Evolutionary conservation across 2,888 invertebrate genomes (phyloP), one percentile per base, ranked within the genome.

Genomic region (Eulithis testata): DNA sequence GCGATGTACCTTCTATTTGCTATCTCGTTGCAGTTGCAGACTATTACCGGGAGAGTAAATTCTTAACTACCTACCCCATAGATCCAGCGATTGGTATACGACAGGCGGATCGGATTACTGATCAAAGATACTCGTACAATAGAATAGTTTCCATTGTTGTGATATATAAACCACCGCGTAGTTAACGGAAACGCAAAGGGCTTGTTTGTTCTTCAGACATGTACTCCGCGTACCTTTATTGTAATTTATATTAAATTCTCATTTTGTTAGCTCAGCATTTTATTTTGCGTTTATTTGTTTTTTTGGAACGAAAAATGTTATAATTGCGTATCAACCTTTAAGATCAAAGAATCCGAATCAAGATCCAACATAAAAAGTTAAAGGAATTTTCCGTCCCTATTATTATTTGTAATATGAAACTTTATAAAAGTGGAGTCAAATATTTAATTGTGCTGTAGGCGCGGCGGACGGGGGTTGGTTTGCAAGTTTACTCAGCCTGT

Each of bases 1-100:
- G 84, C 83, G 78, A 77, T 77, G 82, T 73, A 66, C 40, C 40
- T 40, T 6, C 80, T 89, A 84, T 89, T 89, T 89, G 80, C 85
- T 76, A 76, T 81, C 81, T 83, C 81, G 81, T 83, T 80, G 80
- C 65, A 72, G 73, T 70, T 74, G 74, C 76, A 71, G 74, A 76
- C 75, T 78, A n/a, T n/a, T n/a, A 71, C 68, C 73, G 73, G 71
- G 72, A 75, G 73, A 73, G 75, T 73, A 76, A 77, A 80, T 78
- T 78, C 76, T 75, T 76, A 73, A 77, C 71, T 69, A 73, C 73
- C 75, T 69, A 73, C 73, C 75, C 73, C 69, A 66, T 76, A 75
- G 70, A 73, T 69, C 57, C 60, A 59, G 58, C 44, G 53, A 49
- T 59, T 54, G 56, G 49, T 65, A 65, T 56, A 60, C 55, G 58